These are phyloP conservation scores for Tetranychus piercei DNA, from an alignment of 2,888 invertebrate species.

Conservation along the genomic window DNA sequence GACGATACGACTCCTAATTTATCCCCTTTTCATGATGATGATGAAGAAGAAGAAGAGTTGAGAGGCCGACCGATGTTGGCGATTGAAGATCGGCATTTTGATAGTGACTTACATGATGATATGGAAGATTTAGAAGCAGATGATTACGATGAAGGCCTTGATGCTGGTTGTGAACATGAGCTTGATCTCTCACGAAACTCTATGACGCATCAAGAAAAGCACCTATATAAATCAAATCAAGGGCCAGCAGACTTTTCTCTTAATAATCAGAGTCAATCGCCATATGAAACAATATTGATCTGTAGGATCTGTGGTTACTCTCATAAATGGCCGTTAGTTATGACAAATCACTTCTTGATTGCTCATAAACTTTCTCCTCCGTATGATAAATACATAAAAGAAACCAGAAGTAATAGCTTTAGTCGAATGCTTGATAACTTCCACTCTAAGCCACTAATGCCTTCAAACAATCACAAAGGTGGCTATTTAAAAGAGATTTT, in stretches of 20 bases:
- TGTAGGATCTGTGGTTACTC: slow-evolving; percentile 3
- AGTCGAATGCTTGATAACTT: not conserved
- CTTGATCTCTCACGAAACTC: not conserved
- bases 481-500: not conserved
- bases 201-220: not conserved
- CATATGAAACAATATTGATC: not conserved
- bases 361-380: not conserved
- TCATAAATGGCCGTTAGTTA: not conserved
- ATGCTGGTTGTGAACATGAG: not conserved
- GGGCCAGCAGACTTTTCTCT: not conserved
- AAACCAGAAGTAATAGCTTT: not conserved
- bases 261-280: not conserved
- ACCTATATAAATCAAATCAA: not conserved
- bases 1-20: not conserved
- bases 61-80: not conserved
- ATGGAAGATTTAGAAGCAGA: not conserved
- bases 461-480: not conserved
- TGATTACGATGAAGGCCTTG: not conserved
- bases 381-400: not conserved
- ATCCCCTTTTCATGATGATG: not conserved
- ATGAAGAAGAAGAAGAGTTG: not conserved
- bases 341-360: not conserved
- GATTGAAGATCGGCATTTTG: not conserved
- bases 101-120: not conserved
- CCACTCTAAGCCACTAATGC: not conserved